Evolutionary conservation across 1,140 invertebrate genomes (phyloP).

Genomic region (Acarapis woodi): DNA sequence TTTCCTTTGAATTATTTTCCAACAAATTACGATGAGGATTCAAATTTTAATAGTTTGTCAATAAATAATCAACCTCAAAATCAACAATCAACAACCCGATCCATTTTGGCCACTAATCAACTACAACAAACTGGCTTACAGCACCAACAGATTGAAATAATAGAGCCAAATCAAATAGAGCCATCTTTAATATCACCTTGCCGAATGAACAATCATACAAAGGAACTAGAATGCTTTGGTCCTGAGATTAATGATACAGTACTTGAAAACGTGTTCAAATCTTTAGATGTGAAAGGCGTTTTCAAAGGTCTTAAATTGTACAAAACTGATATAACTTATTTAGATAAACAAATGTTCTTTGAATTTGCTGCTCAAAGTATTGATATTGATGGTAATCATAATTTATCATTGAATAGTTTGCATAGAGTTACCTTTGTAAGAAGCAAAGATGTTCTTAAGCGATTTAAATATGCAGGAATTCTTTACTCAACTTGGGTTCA

Average conservation of each 20-base stretch:
- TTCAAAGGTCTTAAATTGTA: conserved; percentile 2
- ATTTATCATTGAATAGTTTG: conserved; percentile 1
- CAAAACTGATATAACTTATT: conserved; percentile 2
- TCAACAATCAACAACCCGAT: too few relatives aligned
- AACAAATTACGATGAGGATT: too few relatives aligned
- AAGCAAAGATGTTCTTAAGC: neutral
- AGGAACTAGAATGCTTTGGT: conserved; percentile 1
- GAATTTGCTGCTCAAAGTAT: conserved; percentile 1
- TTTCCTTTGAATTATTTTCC: too few relatives aligned
- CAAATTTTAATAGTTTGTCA: too few relatives aligned
- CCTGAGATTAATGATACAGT: neutral
- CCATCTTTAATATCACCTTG: conserved; percentile 1
- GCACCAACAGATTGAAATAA: too few relatives aligned
- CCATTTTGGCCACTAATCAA: too few relatives aligned
- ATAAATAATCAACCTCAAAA: too few relatives aligned
- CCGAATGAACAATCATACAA: neutral
- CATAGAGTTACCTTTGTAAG: neutral
- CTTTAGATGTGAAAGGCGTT: neutral
- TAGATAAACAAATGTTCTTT: neutral
- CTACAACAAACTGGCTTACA: too few relatives aligned
- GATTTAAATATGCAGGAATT: neutral
- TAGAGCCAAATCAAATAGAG: too few relatives aligned
- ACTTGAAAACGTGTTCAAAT: neutral
- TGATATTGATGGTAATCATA: conserved; percentile 5
- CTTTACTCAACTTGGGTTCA: neutral